Evolutionary conservation across 2,113 vertebrate genomes (phyloP), one percentile per base, ranked within the genome.

Genomic region (Podiceps cristatus): DNA sequence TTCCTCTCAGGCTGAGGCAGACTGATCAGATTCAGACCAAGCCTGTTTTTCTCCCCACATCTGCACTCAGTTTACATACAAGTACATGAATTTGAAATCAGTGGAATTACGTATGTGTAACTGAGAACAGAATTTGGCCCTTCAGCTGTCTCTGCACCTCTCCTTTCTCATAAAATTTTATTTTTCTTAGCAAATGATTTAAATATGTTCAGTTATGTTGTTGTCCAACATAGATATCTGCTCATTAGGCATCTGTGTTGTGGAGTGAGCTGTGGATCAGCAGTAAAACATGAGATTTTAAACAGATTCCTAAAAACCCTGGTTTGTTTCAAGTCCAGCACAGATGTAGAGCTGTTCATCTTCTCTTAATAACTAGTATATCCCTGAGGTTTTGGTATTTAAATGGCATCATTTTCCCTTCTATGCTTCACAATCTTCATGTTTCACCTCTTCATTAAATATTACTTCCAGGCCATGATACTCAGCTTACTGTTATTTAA

Each of bases 161-260:
- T 95, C 67, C 68, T 90, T 86, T 78, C 90, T 74, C 45, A 88
- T 88, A 94, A 96, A 82, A 87, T 86, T 80, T 83, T 88, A 85
- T 94, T 93, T 96, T 94, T 87, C 88, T 86, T 82, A 76, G 62
- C n/a, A 87, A 96, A 95, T 83, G 2, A 94, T 93, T 94, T 86
- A 92, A 97, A 87, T 85, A 85, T 92, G 71, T 86, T 87, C 47
- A 50, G 27, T 47, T 94, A 74, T 29, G 25, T 66, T 84, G 69
- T 66, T 92, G 22, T 92, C 44, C 74, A 85, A 63, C 37, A n/a
- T 17, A 91, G 66, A 42, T 95, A 76, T 91, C 86, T 93, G 83
- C 68, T 96, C 88, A 81, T 90, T 91, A 90, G 52, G 56, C 77
- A 88, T 93, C 81, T 91, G 53, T 78, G 56, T 83, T 96, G 35